phyloP scores from a whole-genome alignment of 2,797 vertebrate genomes.

The Pygocentrus nattereri region DNA sequence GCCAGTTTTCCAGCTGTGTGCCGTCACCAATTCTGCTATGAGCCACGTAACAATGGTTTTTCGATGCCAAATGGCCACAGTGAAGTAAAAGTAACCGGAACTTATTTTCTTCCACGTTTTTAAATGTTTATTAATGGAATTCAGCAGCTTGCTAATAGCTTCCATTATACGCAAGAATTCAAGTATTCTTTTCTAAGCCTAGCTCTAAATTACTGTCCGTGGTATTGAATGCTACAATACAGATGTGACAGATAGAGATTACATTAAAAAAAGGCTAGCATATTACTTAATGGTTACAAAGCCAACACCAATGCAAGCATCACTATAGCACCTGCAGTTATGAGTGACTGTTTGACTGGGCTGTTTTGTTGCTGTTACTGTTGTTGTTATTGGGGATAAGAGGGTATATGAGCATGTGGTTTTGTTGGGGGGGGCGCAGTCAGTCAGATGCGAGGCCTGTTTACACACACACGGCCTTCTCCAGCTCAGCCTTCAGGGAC shows the following conservation, averaged over 20 bases:
- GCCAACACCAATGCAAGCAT: not conserved
- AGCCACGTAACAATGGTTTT: no score
- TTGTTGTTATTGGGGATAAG: not conserved
- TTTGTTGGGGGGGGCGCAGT: not conserved
- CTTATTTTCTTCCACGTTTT: no score
- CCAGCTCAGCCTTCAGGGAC: not conserved
- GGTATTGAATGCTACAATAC: no score
- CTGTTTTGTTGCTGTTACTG: no score
- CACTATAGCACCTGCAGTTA: not conserved
- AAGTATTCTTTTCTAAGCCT: no score
- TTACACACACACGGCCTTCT: constrained; percentile 13
- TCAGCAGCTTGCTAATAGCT: not conserved
- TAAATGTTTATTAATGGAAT: not conserved
- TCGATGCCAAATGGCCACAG: no score
- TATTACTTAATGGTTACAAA: not conserved
- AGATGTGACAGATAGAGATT: no score
- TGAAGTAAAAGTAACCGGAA: no score
- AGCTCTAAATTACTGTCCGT: no score
- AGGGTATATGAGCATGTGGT: not conserved
- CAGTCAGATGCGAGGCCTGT: not conserved
- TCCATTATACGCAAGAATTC: no score
- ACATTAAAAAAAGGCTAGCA: not conserved
- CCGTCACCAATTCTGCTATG: no score
- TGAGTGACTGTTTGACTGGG: not conserved
- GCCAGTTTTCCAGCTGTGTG: no score